Base-by-base conservation (phyloP, 2,888 invertebrate genomes). In the Leptopilina syphax region DNA sequence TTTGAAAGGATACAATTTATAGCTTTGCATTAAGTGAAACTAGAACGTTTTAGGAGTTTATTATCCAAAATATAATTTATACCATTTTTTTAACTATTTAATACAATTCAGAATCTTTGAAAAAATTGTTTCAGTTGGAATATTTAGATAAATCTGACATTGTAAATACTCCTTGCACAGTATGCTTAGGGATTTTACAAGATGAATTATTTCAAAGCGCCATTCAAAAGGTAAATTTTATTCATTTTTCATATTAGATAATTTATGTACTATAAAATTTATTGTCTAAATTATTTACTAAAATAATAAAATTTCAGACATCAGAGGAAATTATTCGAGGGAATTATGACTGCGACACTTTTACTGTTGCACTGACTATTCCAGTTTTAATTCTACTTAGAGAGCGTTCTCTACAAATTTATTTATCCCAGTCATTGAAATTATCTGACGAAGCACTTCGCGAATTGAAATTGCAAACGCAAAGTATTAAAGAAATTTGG, bases 131-230 rank as follows among this genome's bases (percentile, higher is more conserved):
- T 7, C 50, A 91, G 90, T 50, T 86, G 57, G 86, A 83, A 34
- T 88, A 86, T 67, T 81, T 86, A 5, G 91, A 91, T 0, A 86
- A 89, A 3, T 79, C 85, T 47, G 95, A 94, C 88, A 92, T 92
- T 81, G 87, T 90, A 7, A 83, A 89, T 0, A 93, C 92, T 84
- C 91, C 94, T 0, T 97, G 97, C 87, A 91, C 94, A 0, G 93
- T 94, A 76, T 97, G 97, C 88, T 91, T 97, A 7, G 96, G 96
- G 0, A 92, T 97, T 7, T 93, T 97, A 77, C 95, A 96, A 86
- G 90, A 93, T 3, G 92, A 93, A 82, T 93, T 94, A 13, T 91
- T 95, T 79, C 92, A 94, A 12, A 90, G 92, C n/a, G 91, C 95
- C 44, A 89, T 94, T 9, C 91, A 92, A 83, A 93, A 94, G 84